phyloP scores from a whole-genome alignment of 2,113 vertebrate species.

The Chitala chitala region DNA sequence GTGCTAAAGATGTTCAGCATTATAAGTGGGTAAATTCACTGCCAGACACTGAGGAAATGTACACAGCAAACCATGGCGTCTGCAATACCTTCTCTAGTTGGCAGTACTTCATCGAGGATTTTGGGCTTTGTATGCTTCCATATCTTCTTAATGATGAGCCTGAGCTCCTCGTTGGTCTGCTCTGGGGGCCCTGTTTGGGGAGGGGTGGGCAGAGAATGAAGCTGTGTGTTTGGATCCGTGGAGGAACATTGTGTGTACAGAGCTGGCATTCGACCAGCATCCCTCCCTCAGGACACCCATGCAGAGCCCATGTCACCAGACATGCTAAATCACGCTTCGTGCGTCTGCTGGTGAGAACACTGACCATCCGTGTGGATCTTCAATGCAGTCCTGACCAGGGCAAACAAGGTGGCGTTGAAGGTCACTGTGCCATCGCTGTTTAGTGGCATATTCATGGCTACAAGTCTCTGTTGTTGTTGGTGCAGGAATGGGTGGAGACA shows the following conservation, averaged over 20 bases:
- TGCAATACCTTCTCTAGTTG: constrained; percentile 66
- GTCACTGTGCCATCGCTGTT: constrained; percentile 82
- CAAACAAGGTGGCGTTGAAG: constrained; percentile 86
- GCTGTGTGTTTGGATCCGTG: not conserved
- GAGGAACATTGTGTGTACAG: not conserved
- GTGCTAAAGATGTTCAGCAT: no score
- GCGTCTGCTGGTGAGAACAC: not conserved
- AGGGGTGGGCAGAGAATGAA: not conserved
- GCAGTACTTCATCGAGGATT: constrained; percentile 80
- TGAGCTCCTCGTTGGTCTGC: constrained; percentile 78
- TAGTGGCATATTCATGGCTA: constrained; percentile 89
- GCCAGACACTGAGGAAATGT: no score
- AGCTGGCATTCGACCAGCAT: not conserved
- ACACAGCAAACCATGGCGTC: not conserved
- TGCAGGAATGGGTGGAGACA: not conserved
- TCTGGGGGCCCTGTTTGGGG: constrained; percentile 67
- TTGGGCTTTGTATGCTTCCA: constrained; percentile 89
- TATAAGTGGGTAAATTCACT: no score
- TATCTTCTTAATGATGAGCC: constrained; percentile 82
- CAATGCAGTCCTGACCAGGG: constrained; percentile 80
- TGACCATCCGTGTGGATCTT: constrained; percentile 74
- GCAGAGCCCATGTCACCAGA: no score
- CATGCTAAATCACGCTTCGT: not conserved
- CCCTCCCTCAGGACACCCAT: no score
- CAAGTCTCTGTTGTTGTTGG: constrained; percentile 71